phyloP scores from a whole-genome alignment of 2,888 invertebrate species.

The Helicoverpa assulta region DNA sequence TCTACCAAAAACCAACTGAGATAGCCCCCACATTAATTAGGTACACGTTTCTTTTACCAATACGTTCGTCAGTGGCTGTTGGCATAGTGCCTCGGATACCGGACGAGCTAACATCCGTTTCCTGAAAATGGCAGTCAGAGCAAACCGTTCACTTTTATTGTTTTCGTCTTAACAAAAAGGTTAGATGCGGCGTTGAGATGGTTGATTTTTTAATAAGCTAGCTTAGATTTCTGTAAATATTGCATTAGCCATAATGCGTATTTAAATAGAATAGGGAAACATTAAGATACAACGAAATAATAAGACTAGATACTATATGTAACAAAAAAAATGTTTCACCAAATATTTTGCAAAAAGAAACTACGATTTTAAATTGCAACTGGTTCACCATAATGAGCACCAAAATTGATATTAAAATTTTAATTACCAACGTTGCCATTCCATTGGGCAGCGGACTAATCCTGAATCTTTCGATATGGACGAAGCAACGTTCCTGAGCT shows the following conservation, averaged over 20 bases:
- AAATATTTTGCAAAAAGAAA: too few species aligned
- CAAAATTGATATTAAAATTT: not conserved
- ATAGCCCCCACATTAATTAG: slow-evolving; percentile 57
- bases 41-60: slow-evolving; percentile 50
- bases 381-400: not conserved
- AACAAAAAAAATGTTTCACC: too few species aligned
- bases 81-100: slow-evolving; percentile 80
- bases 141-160: slow-evolving; percentile 77
- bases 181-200: slow-evolving; percentile 51
- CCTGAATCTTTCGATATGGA: slow-evolving; percentile 27
- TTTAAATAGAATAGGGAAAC: too few species aligned
- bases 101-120: slow-evolving; percentile 85
- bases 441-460: slow-evolving; percentile 3
- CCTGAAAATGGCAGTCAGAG: slow-evolving; percentile 78
- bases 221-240: slow-evolving; percentile 3
- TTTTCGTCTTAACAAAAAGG: slow-evolving; percentile 69
- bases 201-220: slow-evolving; percentile 31
- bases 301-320: too few species aligned
- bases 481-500: slow-evolving; percentile 18
- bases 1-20: slow-evolving; percentile 20
- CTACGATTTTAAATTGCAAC: not conserved
- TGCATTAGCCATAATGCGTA: too few species aligned
- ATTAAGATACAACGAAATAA: too few species aligned
- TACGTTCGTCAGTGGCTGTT: slow-evolving; percentile 70
- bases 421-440: not conserved